phyloP scores from a whole-genome alignment of 2,888 invertebrate species.

The Epinotia bilunana region DNA sequence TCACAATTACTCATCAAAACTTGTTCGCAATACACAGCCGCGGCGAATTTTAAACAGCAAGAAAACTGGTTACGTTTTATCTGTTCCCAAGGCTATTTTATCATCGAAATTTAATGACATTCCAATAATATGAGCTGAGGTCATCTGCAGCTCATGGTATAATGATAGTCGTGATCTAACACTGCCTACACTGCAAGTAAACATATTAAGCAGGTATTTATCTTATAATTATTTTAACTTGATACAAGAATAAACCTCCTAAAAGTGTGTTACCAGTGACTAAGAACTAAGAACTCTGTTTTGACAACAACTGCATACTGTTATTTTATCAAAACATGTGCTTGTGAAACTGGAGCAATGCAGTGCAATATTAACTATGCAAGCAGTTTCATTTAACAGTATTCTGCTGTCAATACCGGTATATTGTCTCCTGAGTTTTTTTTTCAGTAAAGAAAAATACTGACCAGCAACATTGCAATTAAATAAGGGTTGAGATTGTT shows the following conservation, averaged over 20 bases:
- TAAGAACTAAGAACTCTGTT: constrained; percentile 14
- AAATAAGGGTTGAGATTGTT: not conserved
- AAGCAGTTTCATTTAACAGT: not conserved
- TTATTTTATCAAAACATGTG: constrained; percentile 41
- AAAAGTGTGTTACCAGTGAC: constrained; percentile 18
- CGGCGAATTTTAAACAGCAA: constrained; percentile 50
- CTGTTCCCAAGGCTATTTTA: constrained; percentile 58
- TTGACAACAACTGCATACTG: constrained; percentile 24
- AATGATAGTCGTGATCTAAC: constrained; percentile 70
- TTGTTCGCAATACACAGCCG: constrained; percentile 35
- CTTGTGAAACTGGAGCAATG: constrained; percentile 54
- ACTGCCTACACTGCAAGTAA: constrained; percentile 51
- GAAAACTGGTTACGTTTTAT: constrained; percentile 58
- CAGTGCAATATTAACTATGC: constrained; percentile 45
- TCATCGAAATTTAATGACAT: constrained; percentile 54
- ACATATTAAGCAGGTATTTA: constrained; percentile 41
- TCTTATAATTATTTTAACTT: constrained; percentile 16
- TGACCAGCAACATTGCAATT: not conserved
- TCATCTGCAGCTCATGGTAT: constrained; percentile 70
- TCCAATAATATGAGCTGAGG: constrained; percentile 60
- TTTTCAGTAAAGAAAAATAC: not conserved
- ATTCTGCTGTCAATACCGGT: not conserved
- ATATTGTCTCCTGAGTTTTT: not conserved
- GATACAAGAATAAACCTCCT: constrained; percentile 20
- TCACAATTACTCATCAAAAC: constrained; percentile 30